Percentiles rank a stretch among this genome's conserved stretches.
Evolutionary conservation across 2,888 invertebrate genomes (phyloP).

Genomic region (Stenodema calcarata): DNA sequence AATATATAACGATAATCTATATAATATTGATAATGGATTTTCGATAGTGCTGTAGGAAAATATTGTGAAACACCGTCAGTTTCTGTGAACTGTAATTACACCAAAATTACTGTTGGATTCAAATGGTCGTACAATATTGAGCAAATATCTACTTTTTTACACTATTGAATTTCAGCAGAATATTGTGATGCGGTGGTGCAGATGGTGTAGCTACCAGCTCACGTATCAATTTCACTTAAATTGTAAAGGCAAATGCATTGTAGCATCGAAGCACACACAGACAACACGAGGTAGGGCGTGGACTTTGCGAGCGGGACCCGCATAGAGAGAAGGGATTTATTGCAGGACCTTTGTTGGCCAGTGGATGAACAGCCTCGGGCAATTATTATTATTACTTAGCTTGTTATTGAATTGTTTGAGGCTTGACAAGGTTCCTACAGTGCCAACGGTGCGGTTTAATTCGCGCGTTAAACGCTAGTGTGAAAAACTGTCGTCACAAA

Average conservation of each 20-base stretch:
- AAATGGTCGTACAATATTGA: too few relatives aligned
- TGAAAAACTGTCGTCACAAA: background rate
- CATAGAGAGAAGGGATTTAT: slow-evolving; percentile 18
- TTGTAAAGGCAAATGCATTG: background rate
- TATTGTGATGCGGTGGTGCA: too few relatives aligned
- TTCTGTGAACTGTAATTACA: too few relatives aligned
- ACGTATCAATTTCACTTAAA: background rate
- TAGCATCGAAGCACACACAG: background rate
- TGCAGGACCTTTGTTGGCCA: background rate
- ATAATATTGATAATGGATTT: too few relatives aligned
- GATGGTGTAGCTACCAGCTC: background rate
- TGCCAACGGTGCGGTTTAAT: background rate
- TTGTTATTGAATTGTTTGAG: slow-evolving; percentile 36
- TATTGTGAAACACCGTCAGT: too few relatives aligned
- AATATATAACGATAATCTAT: too few relatives aligned
- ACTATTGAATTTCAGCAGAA: too few relatives aligned
- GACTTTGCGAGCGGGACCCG: background rate
- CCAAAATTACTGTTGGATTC: too few relatives aligned
- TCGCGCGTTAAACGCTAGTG: background rate
- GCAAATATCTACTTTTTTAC: too few relatives aligned
- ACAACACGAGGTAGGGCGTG: background rate
- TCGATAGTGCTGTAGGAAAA: too few relatives aligned
- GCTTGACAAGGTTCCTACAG: background rate
- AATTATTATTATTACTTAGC: slow-evolving; percentile 30
- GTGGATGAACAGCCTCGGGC: background rate